These are phyloP conservation scores for Bergia sp. DNA, from an alignment of 92 coral and sea anemone species.

Conservation along the genomic window DNA sequence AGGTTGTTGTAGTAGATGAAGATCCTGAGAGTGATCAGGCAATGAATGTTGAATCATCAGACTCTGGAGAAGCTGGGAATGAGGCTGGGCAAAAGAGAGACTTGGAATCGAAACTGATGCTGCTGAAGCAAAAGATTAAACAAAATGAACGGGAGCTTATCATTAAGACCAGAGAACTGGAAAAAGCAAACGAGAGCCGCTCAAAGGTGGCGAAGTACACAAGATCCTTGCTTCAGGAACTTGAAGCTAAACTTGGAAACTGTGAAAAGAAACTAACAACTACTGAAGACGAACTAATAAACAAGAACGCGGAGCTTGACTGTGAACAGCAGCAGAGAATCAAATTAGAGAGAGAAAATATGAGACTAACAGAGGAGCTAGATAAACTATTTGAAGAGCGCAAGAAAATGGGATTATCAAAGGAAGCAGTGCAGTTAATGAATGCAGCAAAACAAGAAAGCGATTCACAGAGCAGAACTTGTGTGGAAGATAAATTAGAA, in stretches of 20 bases:
- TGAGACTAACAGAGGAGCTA: slow-evolving; percentile 59
- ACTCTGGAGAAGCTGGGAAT: slow-evolving; percentile 18
- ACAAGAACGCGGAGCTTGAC: slow-evolving; percentile 74
- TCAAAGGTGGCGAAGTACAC: slow-evolving; percentile 98
- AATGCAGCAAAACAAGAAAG: slow-evolving; percentile 76
- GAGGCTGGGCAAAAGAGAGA: slow-evolving; percentile 34
- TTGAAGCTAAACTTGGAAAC: slow-evolving; percentile 84
- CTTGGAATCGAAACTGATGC: slow-evolving; percentile 36
- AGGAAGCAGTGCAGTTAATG: slow-evolving; percentile 72
- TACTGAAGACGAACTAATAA: slow-evolving; percentile 78
- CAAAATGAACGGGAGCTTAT: slow-evolving; percentile 48
- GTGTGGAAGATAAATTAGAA: slow-evolving; percentile 51
- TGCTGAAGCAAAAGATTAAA: slow-evolving; percentile 19
- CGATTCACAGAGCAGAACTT: slow-evolving; percentile 43
- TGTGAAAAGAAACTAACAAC: slow-evolving; percentile 85
- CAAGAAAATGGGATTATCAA: slow-evolving; percentile 71
- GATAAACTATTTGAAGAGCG: slow-evolving; percentile 59
- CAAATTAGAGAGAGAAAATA: slow-evolving; percentile 78
- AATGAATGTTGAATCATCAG: slow-evolving; percentile 31
- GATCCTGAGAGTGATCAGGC: slow-evolving; percentile 44
- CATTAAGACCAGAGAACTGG: slow-evolving; percentile 89
- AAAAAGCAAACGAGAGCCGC: slow-evolving; percentile 98
- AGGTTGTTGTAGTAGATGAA: slow-evolving; percentile 6
- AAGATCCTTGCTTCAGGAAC: slow-evolving; percentile 86
- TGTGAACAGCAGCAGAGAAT: slow-evolving; percentile 75